Base-by-base conservation (phyloP, 2,797 vertebrate genomes). In the Picus viridis region DNA sequence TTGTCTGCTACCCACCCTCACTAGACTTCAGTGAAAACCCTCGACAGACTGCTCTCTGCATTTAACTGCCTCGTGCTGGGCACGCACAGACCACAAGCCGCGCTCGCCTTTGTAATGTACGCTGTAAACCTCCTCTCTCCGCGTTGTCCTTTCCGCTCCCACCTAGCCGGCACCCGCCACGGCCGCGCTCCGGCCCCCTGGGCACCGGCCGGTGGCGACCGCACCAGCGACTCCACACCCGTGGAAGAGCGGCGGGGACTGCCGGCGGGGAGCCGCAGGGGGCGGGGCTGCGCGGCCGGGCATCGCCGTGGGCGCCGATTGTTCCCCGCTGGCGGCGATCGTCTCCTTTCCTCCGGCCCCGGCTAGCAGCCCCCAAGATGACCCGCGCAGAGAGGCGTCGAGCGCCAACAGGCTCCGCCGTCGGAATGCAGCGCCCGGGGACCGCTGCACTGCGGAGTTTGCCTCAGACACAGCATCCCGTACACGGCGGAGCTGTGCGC, bases 401-500 rank as follows among this genome's bases (percentile, higher is more conserved):
- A 30, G 26, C 23, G 49, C 49, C 23, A 23, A 23, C 22, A 12
- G 11, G 49, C 22, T 51, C 27, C 4, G 16, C 58, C 51, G 5
- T 13, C 63, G 0, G 36, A 4, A 2, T 11, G 47, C 8, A 9
- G 34, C n/a, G 15, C 57, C 32, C 30, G 2, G 18, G 6, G 2
- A 2, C 19, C 16, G 11, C 18, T 4, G 45, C 16, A 36, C 47
- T 9, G n/a, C 3, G 41, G 39, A 18, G 5, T 17, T 3, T 5
- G 6, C 27, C 27, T 6, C 65, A 7, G 24, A 6, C 41, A 0
- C 49, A 3, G 39, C 16, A 7, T 18, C 45, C 62, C 32, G 8
- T 3, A 4, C 29, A 3, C 16, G 6, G 51, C 65, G 14, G 32
- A 3, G 71, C 20, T 3, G 47, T 9, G 4, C 2, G 30, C 24